Base-by-base conservation (phyloP, 2,888 invertebrate genomes). In the Eretmocerus hayati region DNA sequence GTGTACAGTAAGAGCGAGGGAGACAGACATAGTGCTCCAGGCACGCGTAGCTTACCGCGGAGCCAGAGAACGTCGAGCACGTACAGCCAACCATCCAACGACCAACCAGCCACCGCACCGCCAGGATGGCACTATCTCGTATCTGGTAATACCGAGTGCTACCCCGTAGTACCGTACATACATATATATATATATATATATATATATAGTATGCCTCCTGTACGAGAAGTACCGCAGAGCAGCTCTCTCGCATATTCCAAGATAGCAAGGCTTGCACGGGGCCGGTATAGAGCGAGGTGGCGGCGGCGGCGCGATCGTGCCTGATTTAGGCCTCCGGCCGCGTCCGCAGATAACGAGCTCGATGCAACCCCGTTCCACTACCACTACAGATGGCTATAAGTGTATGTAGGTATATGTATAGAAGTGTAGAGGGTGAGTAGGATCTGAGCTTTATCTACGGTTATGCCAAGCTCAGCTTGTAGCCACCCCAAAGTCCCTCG, bases 191-290 rank as follows among this genome's bases (percentile, higher is more conserved):
- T n/a, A n/a, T n/a, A n/a, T n/a, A n/a, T n/a, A n/a, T n/a, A n/a
- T n/a, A n/a, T n/a, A n/a, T n/a, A n/a, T n/a, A n/a, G n/a, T n/a
- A n/a, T 66, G 62, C 64, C 63, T 62, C 62, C 64, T 64, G 63
- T 37, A 13, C 40, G 31, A 31, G 41, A 61, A 58, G 56, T 63
- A 59, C 63, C 62, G 62, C 63, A 61, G 63, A 67, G 68, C 68
- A 67, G 67, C 63, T 66, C 42, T 37, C 46, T 65, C 69, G 66
- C 69, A 66, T 69, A 69, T 66, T 68, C 66, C 58, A 65, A 65
- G 67, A 66, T 64, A 65, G 58, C 56, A 56, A 56, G n/a, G 45
- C 39, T 11, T 44, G 42, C n/a, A 38, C 47, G 45, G 23, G 22
- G 44, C 41, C 18, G 31, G 4, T 20, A n/a, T 40, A 62, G 59